Conservation (phyloP, 2,797 vertebrate species). For the Chlorospingus flavigularis region DNA sequence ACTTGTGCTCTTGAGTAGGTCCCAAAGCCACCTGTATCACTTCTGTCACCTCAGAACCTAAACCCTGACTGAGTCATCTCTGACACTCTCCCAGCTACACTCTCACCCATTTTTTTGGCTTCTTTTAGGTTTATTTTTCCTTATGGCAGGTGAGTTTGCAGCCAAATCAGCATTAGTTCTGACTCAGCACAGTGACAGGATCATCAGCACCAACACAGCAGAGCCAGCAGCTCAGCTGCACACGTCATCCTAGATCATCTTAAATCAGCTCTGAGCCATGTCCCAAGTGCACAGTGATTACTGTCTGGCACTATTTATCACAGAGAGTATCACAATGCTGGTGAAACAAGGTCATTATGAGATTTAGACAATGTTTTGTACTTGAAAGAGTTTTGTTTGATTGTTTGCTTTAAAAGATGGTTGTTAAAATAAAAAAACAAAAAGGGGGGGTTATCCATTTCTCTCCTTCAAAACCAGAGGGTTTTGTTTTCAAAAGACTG, state of each 20-base stretch:
- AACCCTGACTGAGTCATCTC: not conserved
- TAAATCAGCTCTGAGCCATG: not conserved
- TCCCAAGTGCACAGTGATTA: not conserved
- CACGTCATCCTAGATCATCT: not conserved
- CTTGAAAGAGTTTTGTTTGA: not conserved
- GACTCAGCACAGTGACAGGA: not conserved
- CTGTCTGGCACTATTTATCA: not conserved
- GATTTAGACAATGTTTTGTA: not conserved
- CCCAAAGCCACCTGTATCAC: not conserved
- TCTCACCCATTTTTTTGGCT: not conserved
- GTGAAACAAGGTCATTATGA: not conserved
- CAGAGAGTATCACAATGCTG: not conserved
- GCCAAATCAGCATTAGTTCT: not conserved
- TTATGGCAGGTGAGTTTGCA: not conserved
- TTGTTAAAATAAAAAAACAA: not conserved
- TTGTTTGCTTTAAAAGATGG: not conserved
- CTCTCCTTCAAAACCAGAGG: not conserved
- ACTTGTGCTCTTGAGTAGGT: not conserved
- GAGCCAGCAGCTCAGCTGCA: not conserved
- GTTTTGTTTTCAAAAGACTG: not conserved
- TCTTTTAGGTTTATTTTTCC: not conserved
- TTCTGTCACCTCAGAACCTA: not conserved
- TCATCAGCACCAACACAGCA: not conserved
- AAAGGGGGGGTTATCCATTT: fast-evolving
- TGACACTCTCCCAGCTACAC: not conserved